Base-by-base conservation (phyloP, 2,797 vertebrate species). In the Epinephelus awoara region DNA sequence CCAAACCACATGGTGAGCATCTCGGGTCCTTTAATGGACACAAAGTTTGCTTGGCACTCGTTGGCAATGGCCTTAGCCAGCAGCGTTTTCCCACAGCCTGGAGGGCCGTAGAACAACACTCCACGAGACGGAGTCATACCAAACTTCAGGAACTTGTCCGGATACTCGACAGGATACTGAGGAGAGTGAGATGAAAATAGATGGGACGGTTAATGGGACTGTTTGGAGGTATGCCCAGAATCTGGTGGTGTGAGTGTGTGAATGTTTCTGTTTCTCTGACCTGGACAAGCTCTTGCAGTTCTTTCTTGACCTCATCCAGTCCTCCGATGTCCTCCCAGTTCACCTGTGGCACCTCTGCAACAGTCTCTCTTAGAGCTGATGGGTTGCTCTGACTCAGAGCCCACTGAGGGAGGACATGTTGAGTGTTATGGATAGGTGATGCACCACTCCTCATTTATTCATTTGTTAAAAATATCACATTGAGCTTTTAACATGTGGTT, bases 1-100 rank as follows among this genome's bases (percentile, higher is more conserved):
- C 97, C 97, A 87, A 99, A 99, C 97, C 97, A 99, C 97, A 99
- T 99, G 65, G 97, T 99, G 59, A 99, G 97, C 88, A 98, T 94
- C 80, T 99, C 97, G 0, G 97, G 97, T 34, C 97, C 97, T 92
- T 99, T 99, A 89, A 99, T 99, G 56, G 97, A 99, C 89, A 99
- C 96, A 92, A 99, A 99, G 91, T 99, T 99, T 77, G 97, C 97
- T 92, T 99, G 97, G 89, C 97, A 99, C 84, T 99, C 97, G 0
- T 97, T 98, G 72, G 97, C 97, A 73, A 99, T 99, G 84, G 97
- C 97, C 93, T 99, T 98, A 57, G 97, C 97, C 93, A 99, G 86
- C 13, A 99, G 95, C 0, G 97, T 99, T 94, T 99, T 99, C 87
- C 97, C 97, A 86, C 97, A 99, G 66, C 97, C 97, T 27, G 97